Evolutionary conservation across 2,113 vertebrate genomes (phyloP).

Genomic region (Isurus oxyrinchus): DNA sequence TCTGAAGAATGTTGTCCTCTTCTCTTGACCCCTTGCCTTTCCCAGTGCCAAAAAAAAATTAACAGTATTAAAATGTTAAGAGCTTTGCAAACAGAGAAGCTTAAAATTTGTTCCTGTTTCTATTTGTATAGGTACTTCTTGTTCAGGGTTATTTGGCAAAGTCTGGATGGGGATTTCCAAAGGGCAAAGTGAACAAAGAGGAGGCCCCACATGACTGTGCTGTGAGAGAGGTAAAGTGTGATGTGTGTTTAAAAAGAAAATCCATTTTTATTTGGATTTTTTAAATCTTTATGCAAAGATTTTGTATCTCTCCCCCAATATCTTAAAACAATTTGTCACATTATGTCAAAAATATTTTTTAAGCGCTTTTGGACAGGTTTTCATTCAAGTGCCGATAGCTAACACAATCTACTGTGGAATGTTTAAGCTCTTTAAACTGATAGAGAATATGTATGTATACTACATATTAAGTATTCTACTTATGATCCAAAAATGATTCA

Average conservation of each 20-base stretch:
- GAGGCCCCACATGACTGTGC: slow-evolving; percentile 94
- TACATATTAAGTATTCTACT: background rate
- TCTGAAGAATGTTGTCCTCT: background rate
- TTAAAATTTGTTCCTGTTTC: background rate
- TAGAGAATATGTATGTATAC: background rate
- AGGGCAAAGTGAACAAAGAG: slow-evolving; percentile 96
- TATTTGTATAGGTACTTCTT: slow-evolving; percentile 68
- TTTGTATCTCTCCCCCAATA: background rate
- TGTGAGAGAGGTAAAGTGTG: slow-evolving; percentile 75
- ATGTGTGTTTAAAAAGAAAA: background rate
- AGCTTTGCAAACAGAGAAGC: too few relatives aligned
- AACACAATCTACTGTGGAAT: background rate
- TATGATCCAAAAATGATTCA: background rate
- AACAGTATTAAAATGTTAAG: background rate
- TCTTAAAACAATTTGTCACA: background rate
- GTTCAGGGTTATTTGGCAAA: slow-evolving; percentile 97
- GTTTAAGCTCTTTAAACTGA: background rate
- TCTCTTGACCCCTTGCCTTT: background rate
- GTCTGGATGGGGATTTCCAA: slow-evolving; percentile 97
- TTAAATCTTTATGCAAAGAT: background rate
- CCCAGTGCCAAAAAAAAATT: background rate
- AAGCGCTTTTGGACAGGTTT: background rate
- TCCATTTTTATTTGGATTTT: background rate
- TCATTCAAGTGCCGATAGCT: background rate
- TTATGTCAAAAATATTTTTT: background rate